A percentile compares a stretch with the other conserved stretches of the same genome.
phyloP scores from a whole-genome alignment of 2,113 vertebrate species.

The Marmota flaviventris region DNA sequence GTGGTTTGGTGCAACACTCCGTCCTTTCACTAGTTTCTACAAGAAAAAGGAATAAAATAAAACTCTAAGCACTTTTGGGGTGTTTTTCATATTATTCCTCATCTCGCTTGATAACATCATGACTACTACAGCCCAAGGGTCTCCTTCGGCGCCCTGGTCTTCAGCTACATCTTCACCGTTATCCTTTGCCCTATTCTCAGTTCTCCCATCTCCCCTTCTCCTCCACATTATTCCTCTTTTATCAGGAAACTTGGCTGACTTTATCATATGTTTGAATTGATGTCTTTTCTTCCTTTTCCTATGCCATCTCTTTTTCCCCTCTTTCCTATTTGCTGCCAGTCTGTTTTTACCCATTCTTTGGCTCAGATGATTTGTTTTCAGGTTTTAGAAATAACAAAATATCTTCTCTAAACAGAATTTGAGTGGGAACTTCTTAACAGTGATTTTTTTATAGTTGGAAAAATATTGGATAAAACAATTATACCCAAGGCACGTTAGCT shows the following conservation, averaged over 20 bases:
- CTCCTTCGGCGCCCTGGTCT: neutral
- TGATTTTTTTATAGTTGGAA: neutral
- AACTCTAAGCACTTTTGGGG: neutral
- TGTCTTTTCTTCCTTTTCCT: neutral
- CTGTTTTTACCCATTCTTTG: slow-evolving; percentile 26
- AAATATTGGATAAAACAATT: neutral
- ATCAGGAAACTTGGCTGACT: neutral
- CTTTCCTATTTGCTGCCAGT: neutral
- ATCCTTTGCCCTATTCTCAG: neutral
- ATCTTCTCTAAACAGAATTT: neutral
- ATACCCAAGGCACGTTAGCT: neutral
- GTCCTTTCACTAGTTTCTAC: neutral
- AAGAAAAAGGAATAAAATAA: neutral
- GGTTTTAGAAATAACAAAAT: slow-evolving; percentile 49
- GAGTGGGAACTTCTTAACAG: neutral
- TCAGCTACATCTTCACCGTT: neutral
- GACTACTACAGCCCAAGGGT: neutral
- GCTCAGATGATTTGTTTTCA: neutral
- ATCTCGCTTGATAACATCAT: no score
- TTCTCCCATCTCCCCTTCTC: neutral
- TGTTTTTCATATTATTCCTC: neutral
- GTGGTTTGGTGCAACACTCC: neutral
- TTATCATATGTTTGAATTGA: neutral
- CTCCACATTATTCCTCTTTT: neutral
- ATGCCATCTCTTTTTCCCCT: neutral